Percentiles rank a stretch among this genome's conserved stretches.
phyloP scores from a whole-genome alignment of 2,113 vertebrate genomes.

The Sapajus apella region DNA sequence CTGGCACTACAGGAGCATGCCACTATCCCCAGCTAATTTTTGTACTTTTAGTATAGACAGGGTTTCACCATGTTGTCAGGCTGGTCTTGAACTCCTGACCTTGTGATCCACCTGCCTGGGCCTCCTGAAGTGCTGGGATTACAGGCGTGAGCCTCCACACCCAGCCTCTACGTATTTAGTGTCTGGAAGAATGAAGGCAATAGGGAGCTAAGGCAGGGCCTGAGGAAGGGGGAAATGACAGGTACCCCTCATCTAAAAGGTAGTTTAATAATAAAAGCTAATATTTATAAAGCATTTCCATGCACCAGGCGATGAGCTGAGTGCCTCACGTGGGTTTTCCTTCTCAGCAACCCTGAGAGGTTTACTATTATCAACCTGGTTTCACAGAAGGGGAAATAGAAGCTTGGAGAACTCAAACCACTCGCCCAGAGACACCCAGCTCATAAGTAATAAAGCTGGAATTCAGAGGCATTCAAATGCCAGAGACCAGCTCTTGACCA shows the following conservation, averaged over 20 bases:
- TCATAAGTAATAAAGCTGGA: neutral
- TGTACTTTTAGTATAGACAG: too few relatives aligned
- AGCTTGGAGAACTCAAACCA: neutral
- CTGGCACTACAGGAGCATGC: too few relatives aligned
- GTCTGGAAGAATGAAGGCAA: neutral
- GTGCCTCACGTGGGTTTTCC: neutral
- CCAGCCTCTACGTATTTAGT: neutral
- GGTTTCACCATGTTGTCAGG: too few relatives aligned
- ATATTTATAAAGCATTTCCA: neutral
- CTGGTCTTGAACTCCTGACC: too few relatives aligned
- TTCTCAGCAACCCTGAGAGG: neutral
- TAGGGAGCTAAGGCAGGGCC: neutral
- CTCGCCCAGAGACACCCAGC: neutral
- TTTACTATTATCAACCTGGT: neutral
- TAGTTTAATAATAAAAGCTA: neutral
- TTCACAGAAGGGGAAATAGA: neutral
- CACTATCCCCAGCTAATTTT: too few relatives aligned
- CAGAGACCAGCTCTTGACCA: neutral
- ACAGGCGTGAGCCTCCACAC: too few relatives aligned
- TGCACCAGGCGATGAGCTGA: neutral
- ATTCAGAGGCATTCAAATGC: neutral
- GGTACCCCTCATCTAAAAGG: neutral
- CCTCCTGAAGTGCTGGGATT: too few relatives aligned
- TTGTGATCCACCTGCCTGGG: too few relatives aligned
- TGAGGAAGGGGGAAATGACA: neutral